A percentile compares a stretch with the other conserved stretches of the same genome.
Conservation (phyloP, 2,797 vertebrate genomes). For the Malurus splendens region DNA sequence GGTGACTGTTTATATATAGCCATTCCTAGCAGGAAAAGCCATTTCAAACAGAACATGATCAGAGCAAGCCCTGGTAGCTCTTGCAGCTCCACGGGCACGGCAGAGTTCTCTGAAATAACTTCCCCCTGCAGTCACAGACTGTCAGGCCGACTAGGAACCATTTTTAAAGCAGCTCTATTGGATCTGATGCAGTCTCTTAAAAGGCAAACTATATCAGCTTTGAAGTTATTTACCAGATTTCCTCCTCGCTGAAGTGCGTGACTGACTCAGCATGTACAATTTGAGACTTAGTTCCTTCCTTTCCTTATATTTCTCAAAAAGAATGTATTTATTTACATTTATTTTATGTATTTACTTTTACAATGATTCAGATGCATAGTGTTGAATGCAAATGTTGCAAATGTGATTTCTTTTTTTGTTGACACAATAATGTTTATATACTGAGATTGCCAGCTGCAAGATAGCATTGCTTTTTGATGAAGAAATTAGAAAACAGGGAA, state of each 20-base stretch:
- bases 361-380: neutral
- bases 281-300: neutral
- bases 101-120: neutral
- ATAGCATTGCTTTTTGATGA: neutral
- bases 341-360: neutral
- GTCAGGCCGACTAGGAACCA: neutral
- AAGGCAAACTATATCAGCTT: neutral
- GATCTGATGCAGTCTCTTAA: neutral
- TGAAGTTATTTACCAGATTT: neutral
- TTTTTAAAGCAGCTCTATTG: neutral
- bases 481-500: neutral
- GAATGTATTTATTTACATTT: neutral
- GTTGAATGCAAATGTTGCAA: neutral
- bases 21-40: conserved; percentile 40
- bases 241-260: neutral
- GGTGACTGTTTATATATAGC: conserved; percentile 19
- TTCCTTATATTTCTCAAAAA: neutral
- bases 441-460: neutral
- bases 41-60: neutral
- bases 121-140: neutral
- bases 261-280: neutral
- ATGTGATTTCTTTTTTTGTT: neutral
- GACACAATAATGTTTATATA: neutral
- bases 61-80: neutral
- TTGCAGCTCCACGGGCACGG: neutral